These are phyloP conservation scores for Peucedramus taeniatus DNA, from an alignment of 2,113 vertebrate genomes.

Conservation along the genomic window DNA sequence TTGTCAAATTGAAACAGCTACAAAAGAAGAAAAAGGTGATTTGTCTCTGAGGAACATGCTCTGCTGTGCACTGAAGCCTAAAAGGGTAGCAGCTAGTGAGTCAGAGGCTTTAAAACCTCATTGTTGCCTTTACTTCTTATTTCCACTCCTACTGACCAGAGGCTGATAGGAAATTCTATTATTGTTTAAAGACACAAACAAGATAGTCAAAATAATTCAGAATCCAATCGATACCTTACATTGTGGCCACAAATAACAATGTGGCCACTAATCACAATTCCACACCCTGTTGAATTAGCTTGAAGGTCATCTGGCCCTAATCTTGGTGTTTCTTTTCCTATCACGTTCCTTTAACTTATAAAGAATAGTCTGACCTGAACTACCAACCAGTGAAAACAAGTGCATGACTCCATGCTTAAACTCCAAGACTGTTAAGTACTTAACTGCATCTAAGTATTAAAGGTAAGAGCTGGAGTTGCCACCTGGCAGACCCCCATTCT, in stretches of 20 bases:
- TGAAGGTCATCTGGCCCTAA: not conserved
- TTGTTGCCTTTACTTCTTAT: not conserved
- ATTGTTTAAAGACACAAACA: not conserved
- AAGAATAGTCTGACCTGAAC: not conserved
- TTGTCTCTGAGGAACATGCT: not conserved
- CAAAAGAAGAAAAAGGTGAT: not conserved
- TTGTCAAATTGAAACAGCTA: not conserved
- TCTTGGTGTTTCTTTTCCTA: not conserved
- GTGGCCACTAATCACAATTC: not conserved
- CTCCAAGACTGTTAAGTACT: not conserved
- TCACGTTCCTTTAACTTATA: not conserved
- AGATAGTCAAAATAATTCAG: not conserved
- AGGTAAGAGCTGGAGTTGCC: not conserved
- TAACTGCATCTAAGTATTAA: not conserved
- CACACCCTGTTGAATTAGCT: not conserved
- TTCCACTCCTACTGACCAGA: not conserved
- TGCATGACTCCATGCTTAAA: not conserved
- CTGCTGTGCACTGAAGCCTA: conserved; percentile 4
- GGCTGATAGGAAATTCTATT: not conserved
- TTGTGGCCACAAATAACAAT: not conserved
- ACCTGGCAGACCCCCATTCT: not conserved
- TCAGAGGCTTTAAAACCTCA: not conserved
- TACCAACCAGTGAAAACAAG: not conserved
- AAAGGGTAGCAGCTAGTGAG: not conserved
- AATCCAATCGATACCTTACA: not conserved